These are phyloP conservation scores for Tenthredo livida DNA, from an alignment of 2,888 invertebrate genomes.

Conservation along the genomic window DNA sequence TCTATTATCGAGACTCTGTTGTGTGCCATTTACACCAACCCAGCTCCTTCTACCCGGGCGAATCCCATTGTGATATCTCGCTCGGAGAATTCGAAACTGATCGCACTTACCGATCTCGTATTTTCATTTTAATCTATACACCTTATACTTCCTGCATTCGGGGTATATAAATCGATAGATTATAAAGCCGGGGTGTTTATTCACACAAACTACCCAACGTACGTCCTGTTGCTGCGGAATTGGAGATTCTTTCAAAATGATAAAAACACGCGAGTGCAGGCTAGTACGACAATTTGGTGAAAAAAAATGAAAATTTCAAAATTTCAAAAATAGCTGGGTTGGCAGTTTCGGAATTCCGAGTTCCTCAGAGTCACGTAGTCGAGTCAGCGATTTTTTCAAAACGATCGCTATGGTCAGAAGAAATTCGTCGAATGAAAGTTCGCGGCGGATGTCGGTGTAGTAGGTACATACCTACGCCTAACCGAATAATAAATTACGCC, in stretches of 20 bases:
- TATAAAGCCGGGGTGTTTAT: not conserved
- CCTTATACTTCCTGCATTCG: not conserved
- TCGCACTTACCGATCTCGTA: constrained; percentile 32
- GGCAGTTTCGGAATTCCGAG: too few species aligned
- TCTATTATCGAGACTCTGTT: constrained; percentile 42
- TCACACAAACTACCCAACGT: not conserved
- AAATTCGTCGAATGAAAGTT: not conserved
- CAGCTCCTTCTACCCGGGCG: constrained; percentile 21
- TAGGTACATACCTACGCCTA: not conserved
- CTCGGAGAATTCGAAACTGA: constrained; percentile 22
- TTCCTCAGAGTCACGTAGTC: too few species aligned
- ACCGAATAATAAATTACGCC: constrained; percentile 32
- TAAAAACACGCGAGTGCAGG: too few species aligned
- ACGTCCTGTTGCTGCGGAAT: not conserved
- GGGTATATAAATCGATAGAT: constrained; percentile 8
- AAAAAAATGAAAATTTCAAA: too few species aligned
- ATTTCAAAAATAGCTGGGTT: too few species aligned
- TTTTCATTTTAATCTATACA: constrained; percentile 40
- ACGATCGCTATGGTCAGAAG: not conserved
- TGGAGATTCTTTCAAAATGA: too few species aligned
- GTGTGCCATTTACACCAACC: constrained; percentile 40
- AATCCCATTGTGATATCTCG: constrained; percentile 19
- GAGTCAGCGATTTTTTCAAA: too few species aligned
- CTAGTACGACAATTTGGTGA: too few species aligned
- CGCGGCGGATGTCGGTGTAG: not conserved